Evolutionary conservation across 2,888 invertebrate genomes (phyloP), one percentile per base, ranked within the genome.

Genomic region (Drosophila multiciliata): DNA sequence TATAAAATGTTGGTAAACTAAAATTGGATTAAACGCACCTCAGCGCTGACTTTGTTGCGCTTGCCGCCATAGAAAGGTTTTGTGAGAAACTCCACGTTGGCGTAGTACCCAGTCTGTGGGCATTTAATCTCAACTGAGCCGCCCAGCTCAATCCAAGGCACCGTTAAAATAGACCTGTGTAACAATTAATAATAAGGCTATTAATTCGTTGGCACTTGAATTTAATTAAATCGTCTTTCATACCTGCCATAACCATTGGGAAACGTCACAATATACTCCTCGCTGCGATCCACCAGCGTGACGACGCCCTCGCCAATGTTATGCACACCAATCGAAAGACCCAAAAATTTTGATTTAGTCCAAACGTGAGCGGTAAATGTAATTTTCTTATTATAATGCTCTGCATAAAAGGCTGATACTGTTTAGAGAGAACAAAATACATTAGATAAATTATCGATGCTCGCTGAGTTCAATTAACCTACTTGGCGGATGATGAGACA

Each of bases 341-440:
- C 99, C 29, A 99, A 95, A 94, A 99, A 99, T 94, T 99, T 99
- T 90, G 99, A 99, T 94, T 99, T 99, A 8, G 99, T 99, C 97
- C 99, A 99, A 60, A 99, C 98, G 93, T 98, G 98, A 9, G 99
- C 99, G 90, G 98, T 96, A 93, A 99, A 97, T 76, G 96, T 96
- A 66, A 99, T 98, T 86, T 96, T 95, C 91, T 98, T 98, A 91
- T 96, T 96, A 82, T 95, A 96, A 94, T 99, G 98, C 93, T 99
- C 99, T 26, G 99, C 99, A 94, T 99, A 99, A 94, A 99, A 99
- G 33, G 99, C 99, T 66, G 99, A 99, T 90, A 99, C 97, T 97
- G 92, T 93, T 4, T 93, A 38, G 5, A 36, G 11, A n/a, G 55
- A 23, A 54, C 23, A 9, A 2, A 36, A 53, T 60, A 0, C n/a